Conservation (phyloP, 2,113 vertebrate genomes). For the Perccottus glenii region DNA sequence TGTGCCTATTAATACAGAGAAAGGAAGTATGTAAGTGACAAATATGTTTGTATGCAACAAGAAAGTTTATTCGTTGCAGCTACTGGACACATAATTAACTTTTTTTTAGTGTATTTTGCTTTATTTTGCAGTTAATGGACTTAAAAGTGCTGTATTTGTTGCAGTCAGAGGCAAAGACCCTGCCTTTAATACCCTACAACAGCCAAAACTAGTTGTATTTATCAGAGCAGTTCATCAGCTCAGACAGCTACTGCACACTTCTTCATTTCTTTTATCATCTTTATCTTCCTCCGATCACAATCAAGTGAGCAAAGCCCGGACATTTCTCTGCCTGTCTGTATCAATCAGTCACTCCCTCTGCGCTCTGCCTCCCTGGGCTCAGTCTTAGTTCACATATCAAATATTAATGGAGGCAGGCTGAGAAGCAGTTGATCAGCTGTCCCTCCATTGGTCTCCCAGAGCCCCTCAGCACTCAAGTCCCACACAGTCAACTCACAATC, state of each 20-base stretch:
- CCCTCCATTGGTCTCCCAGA: conserved; percentile 39
- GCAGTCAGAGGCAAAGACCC: conserved; percentile 15
- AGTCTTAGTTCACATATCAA: conserved; percentile 61
- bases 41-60: too few relatives aligned
- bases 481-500: neutral
- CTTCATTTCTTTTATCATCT: conserved; percentile 43
- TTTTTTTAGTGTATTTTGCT: too few relatives aligned
- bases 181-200: conserved; percentile 28
- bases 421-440: conserved; percentile 54
- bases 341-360: conserved; percentile 35
- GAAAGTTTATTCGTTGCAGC: too few relatives aligned
- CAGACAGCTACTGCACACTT: conserved; percentile 21
- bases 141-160: neutral
- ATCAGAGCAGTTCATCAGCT: conserved; percentile 35
- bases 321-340: conserved; percentile 35
- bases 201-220: conserved; percentile 36
- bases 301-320: conserved; percentile 27
- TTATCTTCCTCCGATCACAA: conserved; percentile 42
- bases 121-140: too few relatives aligned
- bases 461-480: neutral
- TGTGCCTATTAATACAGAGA: too few relatives aligned
- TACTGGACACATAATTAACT: too few relatives aligned
- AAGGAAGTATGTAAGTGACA: too few relatives aligned
- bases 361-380: conserved; percentile 17
- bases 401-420: conserved; percentile 59